phyloP scores from a whole-genome alignment of 2,888 invertebrate species.

The Auanema freiburgensis region DNA sequence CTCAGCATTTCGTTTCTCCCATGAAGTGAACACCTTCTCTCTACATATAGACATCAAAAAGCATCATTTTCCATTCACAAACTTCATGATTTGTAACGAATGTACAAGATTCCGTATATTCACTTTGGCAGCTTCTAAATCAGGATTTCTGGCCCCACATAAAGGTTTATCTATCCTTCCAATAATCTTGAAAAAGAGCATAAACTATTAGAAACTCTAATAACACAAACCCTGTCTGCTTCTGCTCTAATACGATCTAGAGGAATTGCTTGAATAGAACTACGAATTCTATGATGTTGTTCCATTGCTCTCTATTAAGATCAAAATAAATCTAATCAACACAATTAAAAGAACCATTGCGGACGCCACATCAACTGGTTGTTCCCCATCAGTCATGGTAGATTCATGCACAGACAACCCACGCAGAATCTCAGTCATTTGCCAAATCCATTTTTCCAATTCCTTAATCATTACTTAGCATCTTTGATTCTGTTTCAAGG shows the following conservation, averaged over 20 bases:
- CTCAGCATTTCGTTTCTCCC: constrained; percentile 91
- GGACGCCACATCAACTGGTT: constrained; percentile 89
- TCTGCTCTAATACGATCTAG: constrained; percentile 89
- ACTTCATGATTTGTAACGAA: constrained; percentile 40
- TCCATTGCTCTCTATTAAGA: constrained; percentile 12
- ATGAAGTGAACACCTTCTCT: constrained; percentile 85
- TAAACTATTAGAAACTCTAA: background rate
- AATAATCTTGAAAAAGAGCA: constrained; percentile 24
- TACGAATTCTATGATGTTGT: constrained; percentile 7
- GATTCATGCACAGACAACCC: constrained; percentile 64
- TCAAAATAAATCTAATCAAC: constrained; percentile 2
- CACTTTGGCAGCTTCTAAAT: constrained; percentile 69
- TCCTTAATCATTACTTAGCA: constrained; percentile 69
- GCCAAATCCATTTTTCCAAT: constrained; percentile 93
- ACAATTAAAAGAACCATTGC: constrained; percentile 78
- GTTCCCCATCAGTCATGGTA: constrained; percentile 81
- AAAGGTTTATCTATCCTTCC: constrained; percentile 29
- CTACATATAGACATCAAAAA: no score
- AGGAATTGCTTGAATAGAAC: constrained; percentile 84
- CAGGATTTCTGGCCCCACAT: constrained; percentile 69
- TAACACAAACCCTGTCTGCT: constrained; percentile 71
- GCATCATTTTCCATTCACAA: constrained; percentile 10
- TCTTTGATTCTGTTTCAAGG: background rate
- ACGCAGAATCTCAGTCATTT: constrained; percentile 77
- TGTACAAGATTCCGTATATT: constrained; percentile 65